Evolutionary conservation across 1,140 invertebrate species (phyloP).

Genomic region (Orius insidiosus): DNA sequence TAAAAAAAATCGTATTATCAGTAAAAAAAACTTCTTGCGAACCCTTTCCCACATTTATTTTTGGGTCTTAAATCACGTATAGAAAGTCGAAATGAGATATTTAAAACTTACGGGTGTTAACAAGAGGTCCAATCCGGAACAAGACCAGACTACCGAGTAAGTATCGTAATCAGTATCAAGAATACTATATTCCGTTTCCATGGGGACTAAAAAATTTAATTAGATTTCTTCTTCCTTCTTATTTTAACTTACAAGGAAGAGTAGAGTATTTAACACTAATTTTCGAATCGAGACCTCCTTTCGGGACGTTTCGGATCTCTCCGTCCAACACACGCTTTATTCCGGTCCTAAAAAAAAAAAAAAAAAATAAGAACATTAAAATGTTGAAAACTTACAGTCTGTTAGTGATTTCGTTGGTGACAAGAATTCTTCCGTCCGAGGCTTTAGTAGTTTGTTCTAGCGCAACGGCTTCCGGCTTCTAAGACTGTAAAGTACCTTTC

Average conservation of each 20-base stretch:
- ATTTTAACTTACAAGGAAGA: constrained; percentile 28
- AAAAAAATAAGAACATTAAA: constrained; percentile 1
- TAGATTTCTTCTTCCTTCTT: no score
- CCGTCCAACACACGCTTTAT: constrained; percentile 52
- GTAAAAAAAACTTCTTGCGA: no score
- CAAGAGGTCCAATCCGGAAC: constrained; percentile 41
- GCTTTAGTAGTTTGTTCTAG: constrained; percentile 57
- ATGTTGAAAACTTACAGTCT: constrained; percentile 41
- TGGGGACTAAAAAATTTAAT: constrained; percentile 28
- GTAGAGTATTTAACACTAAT: constrained; percentile 49
- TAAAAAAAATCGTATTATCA: no score
- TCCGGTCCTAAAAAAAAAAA: constrained; percentile 39
- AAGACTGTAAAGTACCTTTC: constrained; percentile 60
- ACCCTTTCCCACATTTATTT: no score
- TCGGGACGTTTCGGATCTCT: constrained; percentile 40
- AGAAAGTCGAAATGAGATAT: no score
- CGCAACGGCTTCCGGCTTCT: constrained; percentile 53
- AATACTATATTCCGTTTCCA: constrained; percentile 48
- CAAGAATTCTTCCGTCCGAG: constrained; percentile 45
- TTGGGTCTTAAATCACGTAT: no score
- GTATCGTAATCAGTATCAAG: constrained; percentile 57
- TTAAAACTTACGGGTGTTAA: constrained; percentile 53
- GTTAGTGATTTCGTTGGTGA: constrained; percentile 54
- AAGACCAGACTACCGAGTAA: constrained; percentile 59
- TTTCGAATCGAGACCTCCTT: constrained; percentile 43